Evolutionary conservation across 2,113 vertebrate genomes (phyloP).

Genomic region (Apodemus sylvaticus): DNA sequence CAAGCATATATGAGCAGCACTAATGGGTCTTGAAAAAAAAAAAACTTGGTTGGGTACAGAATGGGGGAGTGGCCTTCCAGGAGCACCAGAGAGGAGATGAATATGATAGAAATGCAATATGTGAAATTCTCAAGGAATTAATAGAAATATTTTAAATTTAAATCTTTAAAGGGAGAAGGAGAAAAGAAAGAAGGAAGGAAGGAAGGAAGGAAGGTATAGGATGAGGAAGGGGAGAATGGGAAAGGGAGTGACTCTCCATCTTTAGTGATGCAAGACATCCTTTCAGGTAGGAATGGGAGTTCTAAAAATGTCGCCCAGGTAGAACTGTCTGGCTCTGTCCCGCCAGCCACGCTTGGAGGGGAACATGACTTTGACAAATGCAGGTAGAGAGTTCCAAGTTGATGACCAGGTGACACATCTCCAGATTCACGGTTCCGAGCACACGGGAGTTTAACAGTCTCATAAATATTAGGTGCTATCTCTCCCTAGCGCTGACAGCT

Average conservation of each 20-base stretch:
- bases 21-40: neutral
- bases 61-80: neutral
- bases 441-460: constrained; percentile 60
- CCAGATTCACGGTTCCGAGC: constrained; percentile 57
- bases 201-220: accelerated
- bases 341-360: constrained; percentile 44
- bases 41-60: neutral
- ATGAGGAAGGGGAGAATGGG: accelerated
- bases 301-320: neutral
- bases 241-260: neutral
- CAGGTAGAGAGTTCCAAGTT: neutral
- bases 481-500: constrained; percentile 65
- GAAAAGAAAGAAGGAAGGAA: neutral
- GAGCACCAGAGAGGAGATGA: neutral
- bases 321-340: constrained; percentile 47
- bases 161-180: neutral
- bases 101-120: neutral
- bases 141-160: neutral
- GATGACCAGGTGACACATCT: constrained; percentile 64
- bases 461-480: constrained; percentile 78
- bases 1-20: neutral
- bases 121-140: neutral
- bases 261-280: neutral
- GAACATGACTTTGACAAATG: constrained; percentile 66
- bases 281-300: neutral